These are phyloP conservation scores for Chironex yamaguchii DNA, from an alignment of 30 jellyfish, hydroid and myxozoan species.

Conservation along the genomic window DNA sequence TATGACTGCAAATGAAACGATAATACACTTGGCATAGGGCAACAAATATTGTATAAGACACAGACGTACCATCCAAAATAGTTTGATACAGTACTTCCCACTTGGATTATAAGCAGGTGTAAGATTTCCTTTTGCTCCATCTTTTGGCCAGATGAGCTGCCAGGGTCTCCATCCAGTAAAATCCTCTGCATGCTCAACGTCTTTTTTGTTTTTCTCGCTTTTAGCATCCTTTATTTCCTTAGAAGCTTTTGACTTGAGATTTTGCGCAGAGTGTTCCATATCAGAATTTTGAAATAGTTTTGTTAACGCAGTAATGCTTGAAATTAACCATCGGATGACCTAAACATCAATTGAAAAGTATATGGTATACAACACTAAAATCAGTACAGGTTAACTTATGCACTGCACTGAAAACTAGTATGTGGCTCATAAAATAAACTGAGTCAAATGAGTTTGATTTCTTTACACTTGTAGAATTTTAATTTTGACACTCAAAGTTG, in stretches of 20 bases:
- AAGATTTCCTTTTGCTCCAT: constrained; percentile 30
- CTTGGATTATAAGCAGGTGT: constrained; percentile 76
- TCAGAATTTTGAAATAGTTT: constrained; percentile 30
- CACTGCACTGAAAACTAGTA: too few relatives aligned
- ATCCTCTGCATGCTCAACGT: constrained; percentile 74
- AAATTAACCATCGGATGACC: constrained; percentile 83
- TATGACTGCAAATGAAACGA: too few relatives aligned
- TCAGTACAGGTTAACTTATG: too few relatives aligned
- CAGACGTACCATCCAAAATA: constrained; percentile 96
- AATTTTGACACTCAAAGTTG: too few relatives aligned
- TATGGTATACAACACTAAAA: background rate
- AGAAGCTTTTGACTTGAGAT: constrained; percentile 74
- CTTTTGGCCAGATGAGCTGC: constrained; percentile 99
- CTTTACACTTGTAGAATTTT: too few relatives aligned
- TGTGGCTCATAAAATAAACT: too few relatives aligned
- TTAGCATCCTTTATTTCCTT: constrained; percentile 76
- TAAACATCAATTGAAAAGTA: background rate
- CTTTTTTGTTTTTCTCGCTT: constrained; percentile 71
- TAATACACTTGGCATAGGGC: too few relatives aligned
- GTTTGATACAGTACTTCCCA: constrained; percentile 93
- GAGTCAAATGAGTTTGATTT: too few relatives aligned
- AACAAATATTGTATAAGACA: too few relatives aligned
- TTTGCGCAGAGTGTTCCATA: constrained; percentile 7
- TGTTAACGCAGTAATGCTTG: constrained; percentile 59
- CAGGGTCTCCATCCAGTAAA: constrained; percentile 88